These are phyloP conservation scores for Pogonomyrmex californicus DNA, from an alignment of 1,140 invertebrate species.

Conservation along the genomic window DNA sequence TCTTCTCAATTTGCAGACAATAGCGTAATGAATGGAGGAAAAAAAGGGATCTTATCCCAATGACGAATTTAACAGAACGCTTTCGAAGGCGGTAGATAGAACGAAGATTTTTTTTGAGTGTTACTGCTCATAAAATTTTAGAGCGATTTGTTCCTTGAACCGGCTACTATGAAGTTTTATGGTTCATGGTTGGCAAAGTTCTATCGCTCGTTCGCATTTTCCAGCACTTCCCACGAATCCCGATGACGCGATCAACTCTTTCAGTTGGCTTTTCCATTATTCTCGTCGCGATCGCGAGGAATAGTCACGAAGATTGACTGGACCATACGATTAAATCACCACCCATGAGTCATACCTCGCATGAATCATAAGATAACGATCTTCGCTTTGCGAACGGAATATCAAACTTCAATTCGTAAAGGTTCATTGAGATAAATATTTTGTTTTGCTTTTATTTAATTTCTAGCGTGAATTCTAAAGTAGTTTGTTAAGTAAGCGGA, in stretches of 20 bases:
- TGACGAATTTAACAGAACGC: conserved; percentile 81
- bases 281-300: conserved; percentile 24
- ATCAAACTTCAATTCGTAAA: neutral
- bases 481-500: conserved; percentile 12
- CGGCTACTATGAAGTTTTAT: conserved; percentile 74
- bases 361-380: neutral
- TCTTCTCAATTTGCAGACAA: conserved; percentile 45
- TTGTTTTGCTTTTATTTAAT: conserved; percentile 8
- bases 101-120: neutral
- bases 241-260: conserved; percentile 58
- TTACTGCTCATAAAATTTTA: conserved; percentile 84
- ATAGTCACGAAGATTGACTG: neutral
- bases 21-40: conserved; percentile 76
- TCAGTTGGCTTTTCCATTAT: conserved; percentile 13
- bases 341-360: neutral
- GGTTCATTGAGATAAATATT: conserved; percentile 9
- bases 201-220: conserved; percentile 69
- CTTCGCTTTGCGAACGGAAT: neutral
- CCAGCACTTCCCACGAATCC: conserved; percentile 75
- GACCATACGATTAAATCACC: conserved; percentile 21
- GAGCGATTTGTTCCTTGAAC: conserved; percentile 79
- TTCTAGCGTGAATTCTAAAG: neutral
- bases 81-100: conserved; percentile 71
- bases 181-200: conserved; percentile 64
- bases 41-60: neutral